A percentile compares a stretch with the other conserved stretches of the same genome.
Conservation (phyloP, 2,888 invertebrate species). For the Masnerella sp. region DNA sequence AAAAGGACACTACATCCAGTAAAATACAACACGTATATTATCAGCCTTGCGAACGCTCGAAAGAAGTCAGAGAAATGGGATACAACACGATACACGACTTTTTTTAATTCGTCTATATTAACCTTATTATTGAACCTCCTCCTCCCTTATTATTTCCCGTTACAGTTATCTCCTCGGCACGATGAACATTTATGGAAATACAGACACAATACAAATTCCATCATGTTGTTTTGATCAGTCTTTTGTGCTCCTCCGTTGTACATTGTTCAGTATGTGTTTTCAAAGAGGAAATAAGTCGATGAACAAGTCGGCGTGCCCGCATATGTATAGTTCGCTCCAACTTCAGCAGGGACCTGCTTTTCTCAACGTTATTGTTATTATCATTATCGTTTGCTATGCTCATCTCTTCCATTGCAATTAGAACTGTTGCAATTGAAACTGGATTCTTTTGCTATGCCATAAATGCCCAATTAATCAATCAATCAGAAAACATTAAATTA, state of each 20-base stretch:
- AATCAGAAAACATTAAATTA: no score
- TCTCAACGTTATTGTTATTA: constrained; percentile 25
- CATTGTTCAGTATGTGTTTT: constrained; percentile 54
- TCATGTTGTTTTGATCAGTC: constrained; percentile 58
- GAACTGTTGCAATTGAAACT: constrained; percentile 31
- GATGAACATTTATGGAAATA: constrained; percentile 58
- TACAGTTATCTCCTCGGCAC: constrained; percentile 26
- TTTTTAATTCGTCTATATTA: constrained; percentile 4
- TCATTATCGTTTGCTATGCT: constrained; percentile 17
- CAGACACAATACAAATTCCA: constrained; percentile 58
- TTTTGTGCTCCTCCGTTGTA: constrained; percentile 59
- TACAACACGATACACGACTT: constrained; percentile 6
- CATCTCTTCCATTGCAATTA: constrained; percentile 1
- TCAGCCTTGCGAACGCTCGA: constrained; percentile 36
- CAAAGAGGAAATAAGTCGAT: constrained; percentile 57
- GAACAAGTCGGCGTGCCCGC: constrained; percentile 42
- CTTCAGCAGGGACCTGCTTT: no score
- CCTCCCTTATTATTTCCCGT: background rate
- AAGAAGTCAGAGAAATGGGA: constrained; percentile 27
- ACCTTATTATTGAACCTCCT: no score
- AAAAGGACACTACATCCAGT: constrained; percentile 43
- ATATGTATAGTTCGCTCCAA: constrained; percentile 30
- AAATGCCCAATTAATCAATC: background rate
- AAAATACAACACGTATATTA: constrained; percentile 46
- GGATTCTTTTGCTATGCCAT: no score